A percentile compares a stretch with the other conserved stretches of the same genome.
Conservation (phyloP, 2,888 invertebrate genomes). For the Antitype chi region DNA sequence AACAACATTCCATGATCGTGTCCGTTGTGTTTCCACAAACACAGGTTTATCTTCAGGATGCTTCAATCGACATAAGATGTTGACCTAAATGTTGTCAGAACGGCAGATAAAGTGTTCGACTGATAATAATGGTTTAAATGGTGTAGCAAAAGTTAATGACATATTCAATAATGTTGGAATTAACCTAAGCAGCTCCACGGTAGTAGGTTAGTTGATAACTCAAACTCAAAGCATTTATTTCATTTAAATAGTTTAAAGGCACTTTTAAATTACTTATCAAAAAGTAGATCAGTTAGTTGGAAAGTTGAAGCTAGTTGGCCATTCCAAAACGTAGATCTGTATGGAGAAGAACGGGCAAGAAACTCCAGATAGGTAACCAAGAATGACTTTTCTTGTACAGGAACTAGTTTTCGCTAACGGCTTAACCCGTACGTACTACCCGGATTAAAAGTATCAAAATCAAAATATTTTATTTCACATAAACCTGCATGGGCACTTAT, state of each 20-base stretch:
- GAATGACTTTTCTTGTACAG: not conserved
- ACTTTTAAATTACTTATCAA: no score
- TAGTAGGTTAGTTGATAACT: not conserved
- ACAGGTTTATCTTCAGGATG: not conserved
- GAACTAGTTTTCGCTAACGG: not conserved
- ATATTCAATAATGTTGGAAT: not conserved
- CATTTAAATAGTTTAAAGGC: no score
- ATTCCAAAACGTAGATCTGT: no score
- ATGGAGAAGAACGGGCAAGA: no score
- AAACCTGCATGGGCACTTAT: no score
- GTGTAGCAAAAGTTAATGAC: not conserved
- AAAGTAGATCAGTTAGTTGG: no score
- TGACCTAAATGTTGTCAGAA: not conserved
- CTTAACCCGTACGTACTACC: no score
- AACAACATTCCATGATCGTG: not conserved
- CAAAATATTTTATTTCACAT: no score
- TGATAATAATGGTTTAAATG: constrained; percentile 1
- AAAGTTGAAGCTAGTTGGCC: no score
- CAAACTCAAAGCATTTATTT: not conserved
- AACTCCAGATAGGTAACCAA: not conserved
- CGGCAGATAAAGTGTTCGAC: not conserved
- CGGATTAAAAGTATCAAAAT: no score
- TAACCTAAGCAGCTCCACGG: not conserved
- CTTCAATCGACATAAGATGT: constrained; percentile 1
- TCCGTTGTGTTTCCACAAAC: not conserved